These are phyloP conservation scores for Pterocles orientalis DNA, from an alignment of 2,113 vertebrate genomes.

Conservation along the genomic window DNA sequence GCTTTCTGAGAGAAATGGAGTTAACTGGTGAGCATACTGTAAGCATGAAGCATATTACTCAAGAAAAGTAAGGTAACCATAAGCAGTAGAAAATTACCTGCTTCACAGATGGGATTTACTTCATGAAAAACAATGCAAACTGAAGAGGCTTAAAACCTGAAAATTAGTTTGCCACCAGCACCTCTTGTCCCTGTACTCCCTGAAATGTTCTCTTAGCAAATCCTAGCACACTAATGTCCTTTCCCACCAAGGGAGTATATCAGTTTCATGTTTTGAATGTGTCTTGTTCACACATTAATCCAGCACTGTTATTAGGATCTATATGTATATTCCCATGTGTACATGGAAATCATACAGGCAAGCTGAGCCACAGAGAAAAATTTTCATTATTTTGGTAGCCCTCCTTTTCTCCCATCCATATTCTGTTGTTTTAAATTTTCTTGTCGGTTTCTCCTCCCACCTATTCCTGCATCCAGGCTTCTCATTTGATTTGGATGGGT, in stretches of 20 bases:
- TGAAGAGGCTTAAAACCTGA: not conserved
- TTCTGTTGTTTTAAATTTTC: not conserved
- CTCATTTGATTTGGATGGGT: not conserved
- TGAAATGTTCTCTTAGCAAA: not conserved
- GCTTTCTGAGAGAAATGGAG: not conserved
- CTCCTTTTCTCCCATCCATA: accelerated
- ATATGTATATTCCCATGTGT: not conserved
- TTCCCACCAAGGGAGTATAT: not conserved
- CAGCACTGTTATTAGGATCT: not conserved
- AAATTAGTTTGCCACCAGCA: not conserved
- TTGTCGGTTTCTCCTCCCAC: not conserved
- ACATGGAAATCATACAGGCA: not conserved
- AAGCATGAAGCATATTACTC: not conserved
- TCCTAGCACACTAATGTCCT: not conserved
- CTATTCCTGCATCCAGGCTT: not conserved
- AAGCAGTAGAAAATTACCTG: not conserved
- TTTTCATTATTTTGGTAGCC: not conserved
- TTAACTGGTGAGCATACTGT: not conserved
- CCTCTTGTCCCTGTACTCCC: not conserved
- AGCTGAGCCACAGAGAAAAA: not conserved
- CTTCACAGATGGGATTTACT: not conserved
- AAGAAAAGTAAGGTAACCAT: not conserved
- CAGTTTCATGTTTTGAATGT: not conserved
- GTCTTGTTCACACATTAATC: not conserved
- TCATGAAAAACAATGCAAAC: not conserved